phyloP scores from a whole-genome alignment of 1,140 invertebrate genomes.

The Steinernema khuongi region DNA sequence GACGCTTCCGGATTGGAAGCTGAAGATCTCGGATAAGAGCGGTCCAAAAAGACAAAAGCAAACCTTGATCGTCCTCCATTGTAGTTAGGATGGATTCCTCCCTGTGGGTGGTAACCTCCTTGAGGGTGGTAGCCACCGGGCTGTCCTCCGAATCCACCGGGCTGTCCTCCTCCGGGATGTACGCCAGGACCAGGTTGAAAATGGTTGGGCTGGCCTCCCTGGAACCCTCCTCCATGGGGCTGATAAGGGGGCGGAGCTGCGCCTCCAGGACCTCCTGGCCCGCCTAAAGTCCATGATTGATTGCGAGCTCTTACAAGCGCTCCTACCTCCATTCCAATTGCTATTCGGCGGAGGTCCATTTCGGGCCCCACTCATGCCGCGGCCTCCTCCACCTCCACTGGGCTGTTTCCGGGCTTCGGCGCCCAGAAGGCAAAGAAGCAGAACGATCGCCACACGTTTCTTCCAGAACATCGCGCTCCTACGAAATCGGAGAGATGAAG shows the following conservation, averaged over 20 bases:
- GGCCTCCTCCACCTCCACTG: background rate
- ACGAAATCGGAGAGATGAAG: background rate
- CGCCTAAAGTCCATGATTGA: too few relatives aligned
- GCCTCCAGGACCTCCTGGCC: too few relatives aligned
- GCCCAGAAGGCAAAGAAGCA: background rate
- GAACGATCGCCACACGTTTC: background rate
- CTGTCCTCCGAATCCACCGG: background rate
- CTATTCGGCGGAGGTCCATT: background rate
- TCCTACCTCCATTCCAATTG: too few relatives aligned
- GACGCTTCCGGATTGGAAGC: background rate
- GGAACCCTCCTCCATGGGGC: background rate
- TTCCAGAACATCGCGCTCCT: background rate
- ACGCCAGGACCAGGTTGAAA: background rate
- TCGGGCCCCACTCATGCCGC: background rate
- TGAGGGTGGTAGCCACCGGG: background rate
- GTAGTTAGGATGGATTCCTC: constrained; percentile 15
- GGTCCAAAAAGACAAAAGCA: background rate
- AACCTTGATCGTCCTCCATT: background rate
- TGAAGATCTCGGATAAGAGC: background rate
- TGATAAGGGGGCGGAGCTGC: too few relatives aligned
- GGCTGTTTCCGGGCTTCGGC: background rate
- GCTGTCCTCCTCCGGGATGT: background rate
- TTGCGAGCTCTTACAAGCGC: too few relatives aligned
- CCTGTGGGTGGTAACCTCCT: background rate
- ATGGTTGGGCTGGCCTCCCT: too few relatives aligned